A percentile compares a stretch with the other conserved stretches of the same genome.
These are phyloP conservation scores for Pardosa pseudoannulata DNA, from an alignment of 2,888 invertebrate species.

Conservation along the genomic window DNA sequence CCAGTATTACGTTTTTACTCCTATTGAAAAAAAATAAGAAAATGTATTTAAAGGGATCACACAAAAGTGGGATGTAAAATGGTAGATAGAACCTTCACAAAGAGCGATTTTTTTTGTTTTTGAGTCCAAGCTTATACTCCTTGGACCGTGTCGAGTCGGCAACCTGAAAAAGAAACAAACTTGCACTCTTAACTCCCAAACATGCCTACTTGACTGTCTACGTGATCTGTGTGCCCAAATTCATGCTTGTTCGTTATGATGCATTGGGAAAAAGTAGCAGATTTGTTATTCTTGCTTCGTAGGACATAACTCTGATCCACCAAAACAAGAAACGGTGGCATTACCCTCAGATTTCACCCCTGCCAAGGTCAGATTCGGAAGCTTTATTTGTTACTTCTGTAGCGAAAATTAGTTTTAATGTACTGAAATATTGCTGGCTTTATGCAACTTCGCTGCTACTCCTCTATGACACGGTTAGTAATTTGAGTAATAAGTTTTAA, in stretches of 20 bases:
- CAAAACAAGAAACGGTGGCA: not conserved
- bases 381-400: not conserved
- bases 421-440: no score
- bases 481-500: no score
- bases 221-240: not conserved
- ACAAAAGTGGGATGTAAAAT: no score
- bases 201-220: not conserved
- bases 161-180: not conserved
- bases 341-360: not conserved
- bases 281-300: slow-evolving; percentile 7
- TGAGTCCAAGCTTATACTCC: not conserved
- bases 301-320: not conserved
- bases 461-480: no score
- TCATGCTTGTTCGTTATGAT: not conserved
- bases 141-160: not conserved
- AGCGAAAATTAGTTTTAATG: no score
- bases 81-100: no score
- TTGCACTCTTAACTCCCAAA: not conserved
- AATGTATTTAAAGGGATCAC: no score
- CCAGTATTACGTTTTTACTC: no score
- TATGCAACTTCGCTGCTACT: no score
- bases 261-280: not conserved
- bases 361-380: not conserved
- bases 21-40: no score
- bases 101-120: no score